phyloP scores from a whole-genome alignment of 1,140 invertebrate species.

The Cyclina sinensis region DNA sequence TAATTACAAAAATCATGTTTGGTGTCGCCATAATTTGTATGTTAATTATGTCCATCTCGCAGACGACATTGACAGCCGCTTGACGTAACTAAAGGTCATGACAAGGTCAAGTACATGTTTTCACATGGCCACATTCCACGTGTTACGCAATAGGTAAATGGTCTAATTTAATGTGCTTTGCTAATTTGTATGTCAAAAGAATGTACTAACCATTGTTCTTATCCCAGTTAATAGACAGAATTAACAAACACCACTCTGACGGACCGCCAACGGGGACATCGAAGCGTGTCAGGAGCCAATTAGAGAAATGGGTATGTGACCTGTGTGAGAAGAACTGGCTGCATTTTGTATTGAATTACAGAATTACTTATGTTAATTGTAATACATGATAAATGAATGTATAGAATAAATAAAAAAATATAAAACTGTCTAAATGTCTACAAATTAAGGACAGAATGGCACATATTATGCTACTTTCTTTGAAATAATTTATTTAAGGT shows the following conservation, averaged over 20 bases:
- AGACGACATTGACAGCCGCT: not conserved
- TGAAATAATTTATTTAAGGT: too few species aligned
- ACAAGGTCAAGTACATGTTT: not conserved
- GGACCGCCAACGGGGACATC: not conserved
- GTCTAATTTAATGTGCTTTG: not conserved
- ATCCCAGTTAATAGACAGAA: not conserved
- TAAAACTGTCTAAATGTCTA: too few species aligned
- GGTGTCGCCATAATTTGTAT: not conserved
- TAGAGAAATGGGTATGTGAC: too few species aligned
- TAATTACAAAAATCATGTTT: not conserved
- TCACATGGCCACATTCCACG: not conserved
- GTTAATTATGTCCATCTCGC: not conserved
- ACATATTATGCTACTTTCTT: too few species aligned
- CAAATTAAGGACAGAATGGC: too few species aligned
- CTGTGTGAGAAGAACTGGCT: too few species aligned
- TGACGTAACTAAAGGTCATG: not conserved
- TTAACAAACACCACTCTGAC: not conserved
- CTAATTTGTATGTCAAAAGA: slow-evolving; percentile 1
- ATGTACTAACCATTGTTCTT: not conserved
- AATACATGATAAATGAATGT: too few species aligned
- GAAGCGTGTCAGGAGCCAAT: not conserved
- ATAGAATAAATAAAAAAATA: too few species aligned
- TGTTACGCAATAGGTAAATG: not conserved
- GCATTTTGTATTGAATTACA: too few species aligned
- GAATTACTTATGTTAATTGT: too few species aligned